Percentiles rank a stretch among this genome's conserved stretches.
These are phyloP conservation scores for Meiosimyza decipiens DNA, from an alignment of 2,888 invertebrate genomes.

Conservation along the genomic window DNA sequence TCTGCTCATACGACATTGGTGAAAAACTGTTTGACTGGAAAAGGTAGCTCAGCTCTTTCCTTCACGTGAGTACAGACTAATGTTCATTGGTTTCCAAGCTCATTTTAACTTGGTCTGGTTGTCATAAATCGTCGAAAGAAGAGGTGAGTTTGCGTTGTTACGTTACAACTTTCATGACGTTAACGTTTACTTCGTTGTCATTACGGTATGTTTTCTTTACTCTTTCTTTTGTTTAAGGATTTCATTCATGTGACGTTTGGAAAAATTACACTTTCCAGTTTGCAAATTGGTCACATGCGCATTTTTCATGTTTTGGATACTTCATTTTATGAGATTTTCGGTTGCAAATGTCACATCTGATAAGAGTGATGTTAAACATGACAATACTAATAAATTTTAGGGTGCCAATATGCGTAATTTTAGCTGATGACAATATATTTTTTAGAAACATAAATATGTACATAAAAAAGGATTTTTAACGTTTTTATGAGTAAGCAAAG, in stretches of 20 bases:
- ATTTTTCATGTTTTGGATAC: slow-evolving; percentile 18
- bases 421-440: no score
- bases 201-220: neutral
- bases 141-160: slow-evolving; percentile 33
- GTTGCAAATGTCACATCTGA: no score
- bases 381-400: no score
- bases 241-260: slow-evolving; percentile 44
- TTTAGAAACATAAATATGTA: no score
- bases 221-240: slow-evolving; percentile 8
- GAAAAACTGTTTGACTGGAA: slow-evolving; percentile 39
- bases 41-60: slow-evolving; percentile 32
- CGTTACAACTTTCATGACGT: slow-evolving; percentile 4
- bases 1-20: slow-evolving; percentile 1
- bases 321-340: neutral
- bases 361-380: no score
- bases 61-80: slow-evolving; percentile 43
- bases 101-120: neutral
- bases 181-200: slow-evolving; percentile 6
- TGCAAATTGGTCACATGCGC: slow-evolving; percentile 35
- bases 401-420: no score
- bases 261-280: neutral
- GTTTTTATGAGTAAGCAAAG: no score
- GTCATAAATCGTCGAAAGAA: neutral
- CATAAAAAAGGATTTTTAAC: no score
- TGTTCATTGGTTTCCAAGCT: slow-evolving; percentile 10